Conservation (phyloP, 2,888 invertebrate species). For the Limnephilus auricula region DNA sequence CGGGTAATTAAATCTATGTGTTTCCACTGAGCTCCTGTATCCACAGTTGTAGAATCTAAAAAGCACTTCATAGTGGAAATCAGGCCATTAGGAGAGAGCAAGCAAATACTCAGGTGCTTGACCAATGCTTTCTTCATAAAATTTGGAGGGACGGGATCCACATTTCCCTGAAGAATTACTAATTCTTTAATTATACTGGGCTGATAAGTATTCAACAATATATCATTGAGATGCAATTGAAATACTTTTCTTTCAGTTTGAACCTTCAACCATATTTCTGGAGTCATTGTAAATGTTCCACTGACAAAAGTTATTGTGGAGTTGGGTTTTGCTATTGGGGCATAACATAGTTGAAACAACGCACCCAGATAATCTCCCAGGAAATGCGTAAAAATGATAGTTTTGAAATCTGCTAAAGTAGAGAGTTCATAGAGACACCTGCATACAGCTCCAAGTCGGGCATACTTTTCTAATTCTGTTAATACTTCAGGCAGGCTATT, state of each 20-base stretch:
- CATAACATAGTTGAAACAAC: conserved; percentile 83
- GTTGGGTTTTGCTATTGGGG: conserved; percentile 81
- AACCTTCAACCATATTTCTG: conserved; percentile 77
- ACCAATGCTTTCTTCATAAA: conserved; percentile 82
- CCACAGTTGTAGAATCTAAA: conserved; percentile 77
- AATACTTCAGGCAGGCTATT: conserved; percentile 4
- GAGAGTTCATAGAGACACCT: conserved; percentile 76
- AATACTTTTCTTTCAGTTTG: conserved; percentile 76
- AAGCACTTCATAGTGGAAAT: conserved; percentile 81
- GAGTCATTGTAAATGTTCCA: conserved; percentile 76
- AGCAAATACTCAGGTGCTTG: conserved; percentile 78
- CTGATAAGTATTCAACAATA: conserved; percentile 79
- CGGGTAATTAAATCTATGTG: conserved; percentile 82
- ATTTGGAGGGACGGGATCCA: conserved; percentile 75
- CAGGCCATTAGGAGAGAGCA: conserved; percentile 81
- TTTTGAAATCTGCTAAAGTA: conserved; percentile 76
- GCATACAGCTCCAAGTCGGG: conserved; percentile 75
- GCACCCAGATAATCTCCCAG: conserved; percentile 81
- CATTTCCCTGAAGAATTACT: conserved; percentile 80
- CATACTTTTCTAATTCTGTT: conserved; percentile 73
- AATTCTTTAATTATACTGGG: conserved; percentile 82
- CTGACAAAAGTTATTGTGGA: conserved; percentile 67
- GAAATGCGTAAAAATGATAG: conserved; percentile 78
- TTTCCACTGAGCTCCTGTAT: conserved; percentile 81
- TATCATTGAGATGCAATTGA: conserved; percentile 73